phyloP scores from a whole-genome alignment of 2,113 vertebrate species.

The Cyanoramphus novaezelandiae region DNA sequence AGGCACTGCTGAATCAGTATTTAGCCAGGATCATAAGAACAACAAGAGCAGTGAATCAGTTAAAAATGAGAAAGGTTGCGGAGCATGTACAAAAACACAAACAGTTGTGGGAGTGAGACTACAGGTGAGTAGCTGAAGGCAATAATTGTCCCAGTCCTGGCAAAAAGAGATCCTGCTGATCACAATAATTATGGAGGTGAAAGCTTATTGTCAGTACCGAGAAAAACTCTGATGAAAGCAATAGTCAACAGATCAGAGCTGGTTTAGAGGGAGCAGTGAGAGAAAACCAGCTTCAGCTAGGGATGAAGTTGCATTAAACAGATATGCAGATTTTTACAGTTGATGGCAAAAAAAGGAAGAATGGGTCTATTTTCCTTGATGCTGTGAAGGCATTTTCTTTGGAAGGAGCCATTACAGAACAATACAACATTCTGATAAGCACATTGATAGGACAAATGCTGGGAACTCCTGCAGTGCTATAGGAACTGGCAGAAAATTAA shows the following conservation, averaged over 20 bases:
- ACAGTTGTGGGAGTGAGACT: not conserved
- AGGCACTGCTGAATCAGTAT: not conserved
- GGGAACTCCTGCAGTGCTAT: not conserved
- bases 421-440: not conserved
- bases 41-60: not conserved
- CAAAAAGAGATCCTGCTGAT: not conserved
- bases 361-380: not conserved
- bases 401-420: not conserved
- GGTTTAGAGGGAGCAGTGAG: not conserved
- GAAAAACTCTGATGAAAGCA: not conserved
- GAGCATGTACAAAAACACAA: not conserved
- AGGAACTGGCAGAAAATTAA: conserved; percentile 24
- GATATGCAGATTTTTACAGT: not conserved
- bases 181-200: not conserved
- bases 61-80: not conserved
- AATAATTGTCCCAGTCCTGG: not conserved
- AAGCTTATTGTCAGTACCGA: not conserved
- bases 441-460: not conserved
- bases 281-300: not conserved
- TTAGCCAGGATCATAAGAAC: not conserved
- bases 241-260: not conserved
- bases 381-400: not conserved
- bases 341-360: not conserved
- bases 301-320: not conserved
- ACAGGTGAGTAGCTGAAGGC: conserved; percentile 44